Evolutionary conservation across 2,888 invertebrate species (phyloP).

Genomic region (Seladonia tumulorum): DNA sequence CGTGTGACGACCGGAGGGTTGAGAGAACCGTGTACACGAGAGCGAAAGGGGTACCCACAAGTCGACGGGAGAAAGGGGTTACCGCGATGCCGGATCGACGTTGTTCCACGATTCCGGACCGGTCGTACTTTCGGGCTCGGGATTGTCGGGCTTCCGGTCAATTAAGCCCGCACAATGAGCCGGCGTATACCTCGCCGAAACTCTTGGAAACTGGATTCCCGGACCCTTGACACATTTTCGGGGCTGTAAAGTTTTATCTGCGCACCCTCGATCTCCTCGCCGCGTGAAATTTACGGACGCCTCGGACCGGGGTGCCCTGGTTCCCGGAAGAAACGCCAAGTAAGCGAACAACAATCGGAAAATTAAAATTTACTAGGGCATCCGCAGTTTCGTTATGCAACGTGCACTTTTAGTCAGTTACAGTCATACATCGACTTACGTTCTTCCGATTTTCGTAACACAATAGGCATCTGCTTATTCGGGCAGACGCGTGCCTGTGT

Average conservation of each 20-base stretch:
- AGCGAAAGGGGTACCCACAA: constrained; percentile 49
- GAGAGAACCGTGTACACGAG: constrained; percentile 47
- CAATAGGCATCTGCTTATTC: no score
- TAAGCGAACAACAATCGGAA: background rate
- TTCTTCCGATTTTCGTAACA: no score
- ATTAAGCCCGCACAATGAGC: constrained; percentile 66
- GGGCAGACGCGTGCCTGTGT: no score
- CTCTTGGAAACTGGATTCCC: constrained; percentile 4
- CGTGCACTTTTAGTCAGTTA: no score
- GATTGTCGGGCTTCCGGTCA: constrained; percentile 70
- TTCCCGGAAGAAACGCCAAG: background rate
- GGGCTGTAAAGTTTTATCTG: constrained; percentile 10
- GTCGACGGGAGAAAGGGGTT: constrained; percentile 62
- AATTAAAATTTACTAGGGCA: background rate
- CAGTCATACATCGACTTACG: no score
- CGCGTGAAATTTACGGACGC: constrained; percentile 17
- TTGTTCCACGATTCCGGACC: constrained; percentile 63
- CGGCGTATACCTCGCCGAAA: constrained; percentile 24
- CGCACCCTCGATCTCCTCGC: constrained; percentile 3
- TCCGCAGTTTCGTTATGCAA: background rate
- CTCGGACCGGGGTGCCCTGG: background rate
- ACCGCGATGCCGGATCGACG: constrained; percentile 52
- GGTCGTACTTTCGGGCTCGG: constrained; percentile 63
- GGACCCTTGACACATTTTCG: constrained; percentile 12
- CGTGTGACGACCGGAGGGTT: constrained; percentile 53